These are phyloP conservation scores for human (Homo sapiens) DNA, from an alignment of 2,113 vertebrate genomes.

Conservation along the genomic window GRCh38 chr3:180946501-180947000, in stretches of 20 bases:
- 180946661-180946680: not conserved
- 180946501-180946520: not conserved
- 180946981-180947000: not conserved
- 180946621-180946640: not conserved
- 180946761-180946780: not conserved
- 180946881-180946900: rapidly evolving
- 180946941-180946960: not conserved
- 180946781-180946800: not conserved
- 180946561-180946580: not conserved
- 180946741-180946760: not conserved
- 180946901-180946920: not conserved
- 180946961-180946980: not conserved
- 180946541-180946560: not conserved
- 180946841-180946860: not conserved
- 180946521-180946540: not conserved
- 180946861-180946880: not conserved
- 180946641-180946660: not conserved
- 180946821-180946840: not conserved
- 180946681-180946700: not conserved
- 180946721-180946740: not conserved
- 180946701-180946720: not conserved
- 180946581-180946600: not conserved
- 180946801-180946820: not conserved
- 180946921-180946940: not conserved
- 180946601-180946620: not conserved